Conservation (phyloP, 2,113 vertebrate species). For the Toxotes chatareus region DNA sequence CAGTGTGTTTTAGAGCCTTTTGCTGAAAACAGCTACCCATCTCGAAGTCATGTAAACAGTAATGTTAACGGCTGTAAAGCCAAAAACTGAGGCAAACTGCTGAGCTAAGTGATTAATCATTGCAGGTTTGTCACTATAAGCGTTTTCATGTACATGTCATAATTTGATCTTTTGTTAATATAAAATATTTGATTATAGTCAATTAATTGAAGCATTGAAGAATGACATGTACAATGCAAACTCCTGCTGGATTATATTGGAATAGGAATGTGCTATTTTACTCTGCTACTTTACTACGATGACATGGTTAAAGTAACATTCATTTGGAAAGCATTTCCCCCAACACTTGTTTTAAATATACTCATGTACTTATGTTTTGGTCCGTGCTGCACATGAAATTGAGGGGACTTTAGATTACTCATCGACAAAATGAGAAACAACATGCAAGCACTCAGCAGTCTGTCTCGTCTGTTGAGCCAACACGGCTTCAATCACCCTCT, state of each 20-base stretch:
- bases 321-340: neutral
- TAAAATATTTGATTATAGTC: neutral
- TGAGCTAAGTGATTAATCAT: too few species aligned
- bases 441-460: constrained; percentile 44
- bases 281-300: neutral
- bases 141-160: too few species aligned
- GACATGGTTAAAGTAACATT: neutral
- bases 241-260: neutral
- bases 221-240: neutral
- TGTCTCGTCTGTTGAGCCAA: constrained; percentile 61
- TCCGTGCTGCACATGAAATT: constrained; percentile 2
- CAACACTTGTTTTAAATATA: too few species aligned
- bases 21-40: neutral
- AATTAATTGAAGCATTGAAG: too few species aligned
- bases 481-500: constrained; percentile 56
- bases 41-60: neutral
- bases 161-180: neutral
- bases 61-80: too few species aligned
- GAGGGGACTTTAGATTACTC: constrained; percentile 21
- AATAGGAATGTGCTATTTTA: neutral
- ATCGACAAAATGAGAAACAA: constrained; percentile 38
- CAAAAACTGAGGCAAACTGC: neutral
- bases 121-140: too few species aligned
- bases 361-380: neutral
- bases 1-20: neutral